phyloP scores from a whole-genome alignment of 1,140 invertebrate genomes.

The Drosophila virilis region DNA sequence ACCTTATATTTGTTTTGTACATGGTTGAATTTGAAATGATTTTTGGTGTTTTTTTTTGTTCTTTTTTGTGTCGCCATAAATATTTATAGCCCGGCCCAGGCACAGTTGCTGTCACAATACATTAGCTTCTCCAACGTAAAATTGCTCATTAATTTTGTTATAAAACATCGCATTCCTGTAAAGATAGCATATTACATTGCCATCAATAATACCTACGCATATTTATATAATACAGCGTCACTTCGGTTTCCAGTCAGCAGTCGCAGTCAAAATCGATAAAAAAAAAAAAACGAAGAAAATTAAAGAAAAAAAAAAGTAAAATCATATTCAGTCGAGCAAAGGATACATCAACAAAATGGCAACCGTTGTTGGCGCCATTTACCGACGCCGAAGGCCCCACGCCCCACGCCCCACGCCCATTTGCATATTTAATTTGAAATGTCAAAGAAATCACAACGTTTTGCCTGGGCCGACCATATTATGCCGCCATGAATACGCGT shows the following conservation, averaged over 20 bases:
- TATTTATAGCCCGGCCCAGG: conserved; percentile 16
- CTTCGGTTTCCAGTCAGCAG: conserved; percentile 23
- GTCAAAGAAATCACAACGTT: conserved; percentile 31
- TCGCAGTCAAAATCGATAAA: conserved; percentile 41
- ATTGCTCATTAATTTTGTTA: conserved; percentile 42
- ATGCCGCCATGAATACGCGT: conserved; percentile 3
- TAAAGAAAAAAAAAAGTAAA: conserved; percentile 25
- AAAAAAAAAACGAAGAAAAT: conserved; percentile 4
- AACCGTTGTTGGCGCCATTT: conserved; percentile 39
- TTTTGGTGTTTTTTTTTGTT: conserved; percentile 16
- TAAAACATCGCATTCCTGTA: conserved; percentile 22
- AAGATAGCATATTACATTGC: conserved; percentile 23
- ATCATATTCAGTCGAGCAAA: conserved; percentile 46
- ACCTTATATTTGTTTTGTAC: conserved; percentile 17
- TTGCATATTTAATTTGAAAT: conserved; percentile 58
- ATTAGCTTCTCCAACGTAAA: conserved; percentile 21
- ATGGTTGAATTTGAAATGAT: conserved; percentile 35
- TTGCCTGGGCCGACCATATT: conserved; percentile 11
- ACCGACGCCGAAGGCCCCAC: conserved; percentile 1
- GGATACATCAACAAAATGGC: conserved; percentile 39
- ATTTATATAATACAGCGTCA: not conserved
- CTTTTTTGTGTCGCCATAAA: conserved; percentile 18
- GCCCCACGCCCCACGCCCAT: conserved; percentile 11
- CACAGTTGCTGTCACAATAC: conserved; percentile 16
- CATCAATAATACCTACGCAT: conserved; percentile 6